These are phyloP conservation scores for Schlechtendalia chinensis DNA, from an alignment of 1,140 invertebrate genomes.

Conservation along the genomic window DNA sequence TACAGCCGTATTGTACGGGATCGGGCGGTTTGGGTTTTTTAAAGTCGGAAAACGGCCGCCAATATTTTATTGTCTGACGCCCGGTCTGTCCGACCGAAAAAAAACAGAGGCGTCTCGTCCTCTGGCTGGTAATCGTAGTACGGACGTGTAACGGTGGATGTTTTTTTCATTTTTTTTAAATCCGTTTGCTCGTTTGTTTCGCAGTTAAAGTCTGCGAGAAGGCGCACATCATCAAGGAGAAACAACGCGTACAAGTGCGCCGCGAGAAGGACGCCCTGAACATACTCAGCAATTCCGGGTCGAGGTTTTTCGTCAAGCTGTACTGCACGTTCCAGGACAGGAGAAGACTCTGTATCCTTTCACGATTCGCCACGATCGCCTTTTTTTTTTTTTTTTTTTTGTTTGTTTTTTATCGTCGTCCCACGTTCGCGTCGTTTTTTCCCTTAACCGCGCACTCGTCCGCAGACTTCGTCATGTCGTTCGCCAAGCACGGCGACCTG, in stretches of 20 bases:
- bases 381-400: too few species aligned
- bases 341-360: conserved; percentile 74
- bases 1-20: too few species aligned
- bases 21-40: too few species aligned
- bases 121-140: too few species aligned
- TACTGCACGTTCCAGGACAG: conserved; percentile 96
- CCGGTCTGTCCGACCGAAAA: too few species aligned
- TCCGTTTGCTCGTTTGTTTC: conserved; percentile 55
- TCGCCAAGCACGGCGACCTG: conserved; percentile 92
- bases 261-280: conserved; percentile 89
- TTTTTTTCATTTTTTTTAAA: not conserved
- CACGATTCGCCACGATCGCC: not conserved
- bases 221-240: conserved; percentile 84
- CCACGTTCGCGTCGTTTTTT: conserved; percentile 7
- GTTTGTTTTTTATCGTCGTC: too few species aligned
- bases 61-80: too few species aligned
- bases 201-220: conserved; percentile 96
- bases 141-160: too few species aligned
- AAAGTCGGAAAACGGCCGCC: too few species aligned
- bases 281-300: conserved; percentile 64
- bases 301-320: conserved; percentile 86
- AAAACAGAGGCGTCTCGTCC: too few species aligned
- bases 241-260: conserved; percentile 89
- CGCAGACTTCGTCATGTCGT: conserved; percentile 89
- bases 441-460: conserved; percentile 50